Evolutionary conservation across 2,113 vertebrate species (phyloP).

Genomic region (Gnathonemus echidnorhynchus): DNA sequence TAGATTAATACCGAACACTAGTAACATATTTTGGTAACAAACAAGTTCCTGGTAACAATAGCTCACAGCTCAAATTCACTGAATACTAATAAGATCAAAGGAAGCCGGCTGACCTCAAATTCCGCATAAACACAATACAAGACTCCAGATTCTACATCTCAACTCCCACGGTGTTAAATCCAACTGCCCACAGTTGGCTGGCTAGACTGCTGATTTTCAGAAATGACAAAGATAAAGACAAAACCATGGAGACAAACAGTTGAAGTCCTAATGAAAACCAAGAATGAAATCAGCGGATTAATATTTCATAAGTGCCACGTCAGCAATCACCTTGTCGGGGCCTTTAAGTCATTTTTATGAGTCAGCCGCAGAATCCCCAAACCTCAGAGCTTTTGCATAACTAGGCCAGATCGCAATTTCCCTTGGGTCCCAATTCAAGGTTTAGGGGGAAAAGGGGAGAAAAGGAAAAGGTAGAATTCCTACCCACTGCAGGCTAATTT

Average conservation of each 20-base stretch:
- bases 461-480: conserved; percentile 14
- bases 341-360: conserved; percentile 20
- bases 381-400: neutral
- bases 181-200: neutral
- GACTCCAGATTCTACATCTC: neutral
- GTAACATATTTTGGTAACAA: neutral
- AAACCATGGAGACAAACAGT: neutral
- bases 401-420: neutral
- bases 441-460: neutral
- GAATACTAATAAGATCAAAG: neutral
- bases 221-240: conserved; percentile 1
- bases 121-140: neutral
- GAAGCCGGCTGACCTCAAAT: neutral
- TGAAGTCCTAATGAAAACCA: conserved; percentile 21
- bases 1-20: neutral
- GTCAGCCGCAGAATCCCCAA: neutral
- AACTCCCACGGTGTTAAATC: neutral
- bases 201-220: conserved; percentile 6
- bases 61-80: neutral
- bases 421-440: neutral
- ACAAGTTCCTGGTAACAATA: neutral
- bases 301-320: conserved; percentile 6
- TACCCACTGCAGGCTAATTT: conserved; percentile 7
- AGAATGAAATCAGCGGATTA: conserved; percentile 4
- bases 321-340: conserved; percentile 13